Base-by-base conservation (phyloP, 2,113 vertebrate genomes). In the Paradoxurus hermaphroditus region DNA sequence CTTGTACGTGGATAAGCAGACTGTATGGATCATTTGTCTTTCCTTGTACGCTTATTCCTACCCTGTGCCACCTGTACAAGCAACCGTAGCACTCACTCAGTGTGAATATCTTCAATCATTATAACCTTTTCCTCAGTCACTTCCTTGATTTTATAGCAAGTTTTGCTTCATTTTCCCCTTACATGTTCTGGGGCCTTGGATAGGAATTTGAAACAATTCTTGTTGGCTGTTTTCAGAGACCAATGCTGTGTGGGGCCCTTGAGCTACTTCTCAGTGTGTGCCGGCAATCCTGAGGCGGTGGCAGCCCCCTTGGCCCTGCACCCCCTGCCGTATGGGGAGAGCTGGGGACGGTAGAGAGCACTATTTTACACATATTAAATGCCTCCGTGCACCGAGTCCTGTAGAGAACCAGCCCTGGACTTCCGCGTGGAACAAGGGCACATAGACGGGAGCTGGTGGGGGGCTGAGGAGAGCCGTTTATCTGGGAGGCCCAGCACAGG, bases 51-150 rank as follows among this genome's bases (percentile, higher is more conserved):
- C 63, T 31, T 67, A 4, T 10, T 67, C 86, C 78, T 46, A 36
- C 51, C 91, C 96, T 34, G 0, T 78, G 21, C 95, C 96, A 96
- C 93, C 97, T 97, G 91, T 96, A 90, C 96, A 94, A 97, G 96
- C 97, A 97, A 96, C 59, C n/a, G 53, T 7, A 7, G 96, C 39
- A 1, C 78, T 72, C 39, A 1, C 78, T 72, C 81, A 0, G 16
- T 27, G 91, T 75, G 93, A 56, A 53, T 95, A 56, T 91, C 89
- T 97, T 83, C 90, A 41, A 86, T 91, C 86, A 75, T 94, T 86
- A 44, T 44, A 41, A 46, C 73, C 91, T 41, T 85, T 73, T 49
- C 89, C 81, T 91, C 95, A 67, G 72, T 41, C 91, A 94, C 93
- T 95, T 79, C 95, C 95, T 95, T 86, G 4, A 86, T 63, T 94